Conservation (phyloP, 2,888 invertebrate species). For the Leucophenga montana region DNA sequence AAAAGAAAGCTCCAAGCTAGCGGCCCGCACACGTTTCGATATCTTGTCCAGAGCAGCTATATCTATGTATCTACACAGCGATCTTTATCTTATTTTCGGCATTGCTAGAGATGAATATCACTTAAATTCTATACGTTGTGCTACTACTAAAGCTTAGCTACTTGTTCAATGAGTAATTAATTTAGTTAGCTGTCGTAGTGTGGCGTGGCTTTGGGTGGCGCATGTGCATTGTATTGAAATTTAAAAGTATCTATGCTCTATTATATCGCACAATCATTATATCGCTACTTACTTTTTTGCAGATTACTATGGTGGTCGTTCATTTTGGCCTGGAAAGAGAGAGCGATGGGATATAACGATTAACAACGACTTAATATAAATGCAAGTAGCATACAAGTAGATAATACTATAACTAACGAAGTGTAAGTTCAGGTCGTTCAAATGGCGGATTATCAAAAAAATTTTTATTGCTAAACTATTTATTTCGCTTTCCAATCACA, state of each 20-base stretch:
- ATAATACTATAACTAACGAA: no score
- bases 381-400: no score
- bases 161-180: conserved; percentile 61
- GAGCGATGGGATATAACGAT: no score
- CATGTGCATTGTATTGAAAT: no score
- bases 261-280: neutral
- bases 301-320: conserved; percentile 73
- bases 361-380: no score
- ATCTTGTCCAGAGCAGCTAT: conserved; percentile 53
- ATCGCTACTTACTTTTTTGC: conserved; percentile 71
- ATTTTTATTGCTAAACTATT: no score
- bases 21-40: conserved; percentile 63
- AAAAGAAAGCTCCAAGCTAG: conserved; percentile 26
- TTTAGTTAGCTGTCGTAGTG: conserved; percentile 32
- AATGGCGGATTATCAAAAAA: no score
- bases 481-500: no score
- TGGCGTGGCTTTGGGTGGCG: neutral
- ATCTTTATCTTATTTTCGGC: conserved; percentile 43
- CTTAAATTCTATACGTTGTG: conserved; percentile 26
- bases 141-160: conserved; percentile 28
- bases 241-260: no score
- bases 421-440: no score
- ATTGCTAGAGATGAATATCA: conserved; percentile 46
- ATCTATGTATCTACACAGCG: conserved; percentile 39
- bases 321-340: conserved; percentile 72